Percentiles rank a stretch among this genome's conserved stretches.
phyloP scores from a whole-genome alignment of 2,797 vertebrate species.

The Macropus fuliginosus region DNA sequence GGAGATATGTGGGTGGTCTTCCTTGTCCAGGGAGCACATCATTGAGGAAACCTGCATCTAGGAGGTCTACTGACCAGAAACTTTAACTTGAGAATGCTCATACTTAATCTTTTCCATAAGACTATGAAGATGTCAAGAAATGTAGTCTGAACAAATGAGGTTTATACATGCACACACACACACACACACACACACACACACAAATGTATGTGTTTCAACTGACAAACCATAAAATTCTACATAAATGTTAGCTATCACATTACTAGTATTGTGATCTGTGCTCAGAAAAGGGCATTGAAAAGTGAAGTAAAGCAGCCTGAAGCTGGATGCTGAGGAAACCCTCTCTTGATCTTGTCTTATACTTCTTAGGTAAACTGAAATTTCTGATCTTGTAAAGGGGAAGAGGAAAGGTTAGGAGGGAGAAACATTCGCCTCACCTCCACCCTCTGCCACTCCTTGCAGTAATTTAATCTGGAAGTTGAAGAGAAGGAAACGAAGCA shows the following conservation, averaged over 20 bases:
- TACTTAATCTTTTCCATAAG: neutral
- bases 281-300: neutral
- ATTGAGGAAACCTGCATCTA: neutral
- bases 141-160: neutral
- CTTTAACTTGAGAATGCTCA: neutral
- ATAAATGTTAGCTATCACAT: neutral
- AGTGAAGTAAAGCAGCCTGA: neutral
- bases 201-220: neutral
- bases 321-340: neutral
- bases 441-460: no score
- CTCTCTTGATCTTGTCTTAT: neutral
- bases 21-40: neutral
- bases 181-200: no score
- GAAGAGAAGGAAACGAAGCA: neutral
- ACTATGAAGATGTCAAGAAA: neutral
- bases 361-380: neutral
- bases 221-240: neutral
- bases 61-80: neutral
- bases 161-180: neutral
- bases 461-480: neutral
- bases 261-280: neutral
- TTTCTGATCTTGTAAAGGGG: neutral
- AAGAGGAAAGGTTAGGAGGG: neutral
- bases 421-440: neutral
- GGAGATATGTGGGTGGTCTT: neutral